Conservation (phyloP, 2,888 invertebrate genomes). For the Synanthedon andrenaeformis region DNA sequence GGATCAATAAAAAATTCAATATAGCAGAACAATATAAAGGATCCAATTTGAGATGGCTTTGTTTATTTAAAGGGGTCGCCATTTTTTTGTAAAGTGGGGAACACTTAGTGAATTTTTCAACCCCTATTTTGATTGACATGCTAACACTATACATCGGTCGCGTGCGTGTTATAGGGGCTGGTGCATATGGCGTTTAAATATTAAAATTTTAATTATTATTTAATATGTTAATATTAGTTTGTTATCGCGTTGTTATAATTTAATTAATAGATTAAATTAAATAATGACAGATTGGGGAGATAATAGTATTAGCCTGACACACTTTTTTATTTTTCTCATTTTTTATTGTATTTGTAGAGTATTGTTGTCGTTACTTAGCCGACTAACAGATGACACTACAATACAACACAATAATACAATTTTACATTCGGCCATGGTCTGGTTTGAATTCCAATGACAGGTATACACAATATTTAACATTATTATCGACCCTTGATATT, state of each 20-base stretch:
- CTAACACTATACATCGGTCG: slow-evolving; percentile 15
- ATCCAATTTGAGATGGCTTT: slow-evolving; percentile 38
- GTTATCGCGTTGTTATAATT: background rate
- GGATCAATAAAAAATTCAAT: background rate
- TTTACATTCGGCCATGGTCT: too few relatives aligned
- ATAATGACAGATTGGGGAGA: too few relatives aligned
- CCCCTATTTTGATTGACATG: slow-evolving; percentile 15
- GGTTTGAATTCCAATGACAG: too few relatives aligned
- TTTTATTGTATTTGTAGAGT: too few relatives aligned
- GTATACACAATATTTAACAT: too few relatives aligned
- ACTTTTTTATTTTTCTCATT: too few relatives aligned
- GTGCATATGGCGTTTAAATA: slow-evolving; percentile 2
- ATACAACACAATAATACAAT: too few relatives aligned
- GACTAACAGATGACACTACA: too few relatives aligned
- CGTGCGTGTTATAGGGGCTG: slow-evolving; percentile 14
- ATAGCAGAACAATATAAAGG: slow-evolving; percentile 8
- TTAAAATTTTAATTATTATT: background rate
- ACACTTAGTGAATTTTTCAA: background rate
- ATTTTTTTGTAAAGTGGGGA: slow-evolving; percentile 13
- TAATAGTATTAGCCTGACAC: too few relatives aligned
- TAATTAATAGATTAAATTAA: background rate
- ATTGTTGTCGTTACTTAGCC: too few relatives aligned
- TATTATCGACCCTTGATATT: too few relatives aligned
- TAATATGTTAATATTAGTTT: background rate
- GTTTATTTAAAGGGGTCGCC: slow-evolving; percentile 23